Conservation (phyloP, 2,888 invertebrate genomes). For the Spodoptera picta region DNA sequence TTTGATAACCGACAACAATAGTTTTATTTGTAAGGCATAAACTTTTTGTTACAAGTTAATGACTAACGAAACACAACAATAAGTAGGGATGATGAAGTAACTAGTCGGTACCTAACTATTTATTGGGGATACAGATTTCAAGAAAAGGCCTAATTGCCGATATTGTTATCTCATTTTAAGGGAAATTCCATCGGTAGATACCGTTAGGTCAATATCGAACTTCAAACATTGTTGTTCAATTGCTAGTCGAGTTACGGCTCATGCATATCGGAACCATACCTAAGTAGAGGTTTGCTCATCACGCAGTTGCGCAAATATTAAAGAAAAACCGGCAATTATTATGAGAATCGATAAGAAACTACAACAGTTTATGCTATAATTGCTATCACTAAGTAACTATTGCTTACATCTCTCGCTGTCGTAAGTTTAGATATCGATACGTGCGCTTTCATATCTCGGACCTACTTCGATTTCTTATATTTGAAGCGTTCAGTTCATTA, state of each 20-base stretch:
- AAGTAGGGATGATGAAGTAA: neutral
- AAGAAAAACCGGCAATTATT: neutral
- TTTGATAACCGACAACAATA: too few species aligned
- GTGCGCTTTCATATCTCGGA: too few species aligned
- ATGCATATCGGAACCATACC: slow-evolving; percentile 1
- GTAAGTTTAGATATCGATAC: too few species aligned
- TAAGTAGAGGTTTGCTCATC: slow-evolving; percentile 2
- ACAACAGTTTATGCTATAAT: too few species aligned
- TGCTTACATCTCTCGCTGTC: too few species aligned
- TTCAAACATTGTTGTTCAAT: slow-evolving; percentile 3
- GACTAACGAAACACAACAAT: too few species aligned
- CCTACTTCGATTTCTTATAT: too few species aligned
- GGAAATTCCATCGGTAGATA: neutral
- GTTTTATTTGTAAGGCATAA: too few species aligned
- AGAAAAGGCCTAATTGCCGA: slow-evolving; percentile 1
- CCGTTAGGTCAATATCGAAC: slow-evolving; percentile 8
- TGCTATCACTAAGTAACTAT: too few species aligned
- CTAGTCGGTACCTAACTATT: neutral
- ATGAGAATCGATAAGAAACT: neutral
- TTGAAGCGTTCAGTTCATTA: too few species aligned
- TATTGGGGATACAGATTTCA: neutral
- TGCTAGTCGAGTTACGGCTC: slow-evolving; percentile 10
- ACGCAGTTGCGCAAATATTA: neutral
- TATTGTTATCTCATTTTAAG: neutral
- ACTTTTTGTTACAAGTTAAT: too few species aligned